These are phyloP conservation scores for Zonotrichia albicollis DNA, from an alignment of 2,797 vertebrate genomes.

Conservation along the genomic window DNA sequence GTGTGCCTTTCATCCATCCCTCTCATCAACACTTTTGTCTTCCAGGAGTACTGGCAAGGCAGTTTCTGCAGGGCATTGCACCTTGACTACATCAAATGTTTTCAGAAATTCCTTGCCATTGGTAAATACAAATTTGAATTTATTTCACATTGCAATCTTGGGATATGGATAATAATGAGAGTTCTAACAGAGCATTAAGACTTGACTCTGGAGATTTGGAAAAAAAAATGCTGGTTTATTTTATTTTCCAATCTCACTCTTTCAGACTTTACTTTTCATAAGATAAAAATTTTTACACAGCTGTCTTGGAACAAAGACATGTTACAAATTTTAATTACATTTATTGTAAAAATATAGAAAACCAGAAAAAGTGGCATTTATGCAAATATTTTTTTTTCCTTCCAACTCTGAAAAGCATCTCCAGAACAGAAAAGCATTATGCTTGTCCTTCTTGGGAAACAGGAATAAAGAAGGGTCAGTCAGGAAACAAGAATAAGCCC, in stretches of 20 bases:
- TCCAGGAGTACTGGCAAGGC: neutral
- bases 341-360: neutral
- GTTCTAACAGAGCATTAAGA: neutral
- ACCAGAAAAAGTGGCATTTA: rapidly evolving
- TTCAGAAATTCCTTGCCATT: neutral
- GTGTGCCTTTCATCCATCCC: neutral
- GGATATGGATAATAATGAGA: neutral
- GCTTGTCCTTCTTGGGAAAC: neutral
- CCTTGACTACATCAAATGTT: neutral
- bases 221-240: neutral
- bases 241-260: neutral
- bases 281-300: neutral
- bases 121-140: neutral
- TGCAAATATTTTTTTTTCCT: neutral
- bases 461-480: neutral
- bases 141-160: neutral
- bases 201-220: neutral
- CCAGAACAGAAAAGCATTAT: neutral
- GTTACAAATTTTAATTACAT: neutral
- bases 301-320: neutral
- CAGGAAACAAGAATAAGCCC: neutral
- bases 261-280: neutral
- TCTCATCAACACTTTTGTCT: neutral
- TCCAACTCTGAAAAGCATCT: neutral
- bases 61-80: neutral